These are phyloP conservation scores for Lepus timidus DNA, from an alignment of 2,113 vertebrate species.

Conservation along the genomic window DNA sequence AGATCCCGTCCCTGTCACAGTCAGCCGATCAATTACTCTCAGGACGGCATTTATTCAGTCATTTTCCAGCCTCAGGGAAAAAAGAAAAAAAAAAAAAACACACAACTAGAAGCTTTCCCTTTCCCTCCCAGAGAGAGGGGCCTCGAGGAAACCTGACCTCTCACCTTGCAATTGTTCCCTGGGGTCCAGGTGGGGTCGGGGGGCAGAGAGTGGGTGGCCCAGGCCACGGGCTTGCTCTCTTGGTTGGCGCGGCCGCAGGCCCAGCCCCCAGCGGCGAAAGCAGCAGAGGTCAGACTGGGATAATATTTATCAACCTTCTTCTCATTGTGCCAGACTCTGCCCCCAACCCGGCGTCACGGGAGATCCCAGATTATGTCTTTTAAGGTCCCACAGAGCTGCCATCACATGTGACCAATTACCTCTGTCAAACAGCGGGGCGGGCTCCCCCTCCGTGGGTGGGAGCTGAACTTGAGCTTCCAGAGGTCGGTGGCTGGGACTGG, in stretches of 20 bases:
- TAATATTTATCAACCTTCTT: constrained; percentile 70
- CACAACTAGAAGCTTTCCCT: fast-evolving
- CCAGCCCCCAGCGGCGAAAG: constrained; percentile 26
- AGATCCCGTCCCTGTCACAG: neutral
- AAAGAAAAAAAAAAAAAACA: neutral
- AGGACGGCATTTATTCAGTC: neutral
- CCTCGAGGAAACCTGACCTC: constrained; percentile 55
- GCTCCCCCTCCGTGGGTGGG: constrained; percentile 89
- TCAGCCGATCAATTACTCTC: neutral
- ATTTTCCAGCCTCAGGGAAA: neutral
- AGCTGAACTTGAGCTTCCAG: constrained; percentile 87
- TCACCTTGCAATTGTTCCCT: constrained; percentile 42
- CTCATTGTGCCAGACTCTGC: constrained; percentile 67
- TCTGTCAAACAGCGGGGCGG: constrained; percentile 86
- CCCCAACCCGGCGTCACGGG: constrained; percentile 63
- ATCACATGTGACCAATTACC: constrained; percentile 91
- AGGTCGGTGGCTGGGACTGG: constrained; percentile 88
- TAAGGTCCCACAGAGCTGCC: constrained; percentile 84
- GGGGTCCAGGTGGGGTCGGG: constrained; percentile 61
- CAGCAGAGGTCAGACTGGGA: constrained; percentile 37
- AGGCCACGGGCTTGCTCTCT: neutral
- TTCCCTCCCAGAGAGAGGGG: neutral
- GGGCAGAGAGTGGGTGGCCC: constrained; percentile 77
- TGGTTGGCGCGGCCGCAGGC: neutral
- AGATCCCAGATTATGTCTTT: constrained; percentile 85